Base-by-base conservation (phyloP, 2,113 vertebrate genomes). In the Nothoprocta perdicaria region DNA sequence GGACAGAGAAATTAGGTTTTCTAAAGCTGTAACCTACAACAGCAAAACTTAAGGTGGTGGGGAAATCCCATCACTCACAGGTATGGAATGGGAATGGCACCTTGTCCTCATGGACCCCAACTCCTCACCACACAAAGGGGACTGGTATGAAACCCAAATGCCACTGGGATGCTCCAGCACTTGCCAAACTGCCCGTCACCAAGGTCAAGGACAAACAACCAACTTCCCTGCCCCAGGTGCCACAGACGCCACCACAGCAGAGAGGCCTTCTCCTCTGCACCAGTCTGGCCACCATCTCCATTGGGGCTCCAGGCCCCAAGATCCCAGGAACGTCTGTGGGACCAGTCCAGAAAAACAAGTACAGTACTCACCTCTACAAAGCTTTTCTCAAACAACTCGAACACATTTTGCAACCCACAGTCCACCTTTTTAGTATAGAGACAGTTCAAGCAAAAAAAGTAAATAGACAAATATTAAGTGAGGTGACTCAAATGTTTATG, bases 391-490 rank as follows among this genome's bases (percentile, higher is more conserved):
- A 80, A 92, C 21, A 80, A 90, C 67, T 38, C 55, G 11, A 80
- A 50, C 46, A 61, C 92, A 71, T 65, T 83, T 68, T 69, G 48
- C 63, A 80, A 88, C 48, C 26, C 50, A 31, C 55, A 41, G 66
- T 60, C 84, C 57, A 45, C 52, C 65, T 80, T 66, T 76, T 74
- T 29, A 71, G 74, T 75, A 73, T 43, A 89, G 86, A 92, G 57
- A 92, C 71, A 40, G 55, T 76, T 80, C 45, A 78, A 69, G 73
- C 6, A 45, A 10, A 33, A 79, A 79, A 91, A 79, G 62, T 80
- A 95, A 91, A 93, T 33, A 94, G 92, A 77, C 90, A 95, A 96
- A 96, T 91, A 95, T 62, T 92, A 96, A 62, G 53, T 53, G 66
- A 73, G 86, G 62, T 61, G 69, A 89, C 57, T 68, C 83, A 95